Base-by-base conservation (phyloP, 2,888 invertebrate species). In the Alsophila aescularia region DNA sequence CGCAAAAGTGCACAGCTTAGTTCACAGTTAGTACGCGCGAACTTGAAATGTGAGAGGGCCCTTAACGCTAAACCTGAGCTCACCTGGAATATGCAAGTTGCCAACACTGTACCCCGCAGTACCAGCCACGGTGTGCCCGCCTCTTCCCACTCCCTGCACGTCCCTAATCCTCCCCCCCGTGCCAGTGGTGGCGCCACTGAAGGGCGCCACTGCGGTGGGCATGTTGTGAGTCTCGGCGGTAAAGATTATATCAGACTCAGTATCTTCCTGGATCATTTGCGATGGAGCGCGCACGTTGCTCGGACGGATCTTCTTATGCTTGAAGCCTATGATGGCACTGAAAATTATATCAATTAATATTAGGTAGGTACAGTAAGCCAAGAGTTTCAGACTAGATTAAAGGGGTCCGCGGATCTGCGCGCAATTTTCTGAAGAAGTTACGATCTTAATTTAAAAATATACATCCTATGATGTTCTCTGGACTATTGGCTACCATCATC, bases 181-280 rank as follows among this genome's bases (percentile, higher is more conserved):
- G 16, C 99, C 99, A 0, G 99, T 99, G 0, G 99, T 98, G 0
- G 99, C 99, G 0, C 99, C 99, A 85, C 98, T 98, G 68, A 99
- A 99, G 0, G 99, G 99, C 0, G 98, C 98, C 8, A 99, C 98
- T 0, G 98, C 98, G 0, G 98, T 98, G 0, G 98, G 98, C 93
- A 99, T 99, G 82, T 99, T 99, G 85, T 99, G 99, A 0, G 99
- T 99, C 90, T 99, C 99, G 0, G 99, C 99, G 0, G 99, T 99
- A 79, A 99, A 99, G 73, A 98, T 98, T 32, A 99, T 94, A 84
- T 99, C 98, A 0, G 96, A 95, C 12, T 94, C 93, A 0, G 93
- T 90, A 9, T 87, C 77, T 37, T 93, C 85, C 50, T 93, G 80
- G 48, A 95, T 93, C 1, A 97, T 92, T 60, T 90, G 87, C 0